Evolutionary conservation across 2,888 invertebrate species (phyloP).

Genomic region (Liodrosophila aerea): DNA sequence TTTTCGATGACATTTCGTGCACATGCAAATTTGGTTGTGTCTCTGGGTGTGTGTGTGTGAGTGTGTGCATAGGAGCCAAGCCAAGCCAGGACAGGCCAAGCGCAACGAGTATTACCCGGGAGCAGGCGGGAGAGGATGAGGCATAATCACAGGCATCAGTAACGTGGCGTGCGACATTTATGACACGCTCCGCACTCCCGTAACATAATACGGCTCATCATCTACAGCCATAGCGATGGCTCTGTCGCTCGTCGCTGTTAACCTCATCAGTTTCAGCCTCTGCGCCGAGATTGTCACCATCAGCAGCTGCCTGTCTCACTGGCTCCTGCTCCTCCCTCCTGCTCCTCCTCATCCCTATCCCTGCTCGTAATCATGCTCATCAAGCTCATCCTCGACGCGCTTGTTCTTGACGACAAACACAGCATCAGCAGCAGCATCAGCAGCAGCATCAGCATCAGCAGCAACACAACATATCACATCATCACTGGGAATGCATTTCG

Average conservation of each 20-base stretch:
- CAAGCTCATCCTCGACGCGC: constrained; percentile 46
- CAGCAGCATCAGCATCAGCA: constrained; percentile 24
- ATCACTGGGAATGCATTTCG: constrained; percentile 77
- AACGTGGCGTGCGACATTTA: constrained; percentile 76
- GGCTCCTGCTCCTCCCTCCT: not conserved
- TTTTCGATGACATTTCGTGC: constrained; percentile 73
- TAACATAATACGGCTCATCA: constrained; percentile 76
- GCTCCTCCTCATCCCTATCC: not conserved
- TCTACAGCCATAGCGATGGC: constrained; percentile 35
- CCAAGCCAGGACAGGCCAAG: constrained; percentile 30
- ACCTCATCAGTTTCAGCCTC: constrained; percentile 73
- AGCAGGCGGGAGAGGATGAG: not conserved
- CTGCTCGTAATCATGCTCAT: constrained; percentile 57
- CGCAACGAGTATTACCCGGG: constrained; percentile 41
- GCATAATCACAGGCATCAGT: constrained; percentile 74
- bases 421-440: constrained; percentile 20
- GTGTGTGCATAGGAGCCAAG: no score
- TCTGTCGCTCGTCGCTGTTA: constrained; percentile 44
- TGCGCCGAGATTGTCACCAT: constrained; percentile 62
- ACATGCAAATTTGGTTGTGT: constrained; percentile 62
- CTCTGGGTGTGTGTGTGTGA: constrained; percentile 6
- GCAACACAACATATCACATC: constrained; percentile 69
- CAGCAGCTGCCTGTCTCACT: constrained; percentile 29
- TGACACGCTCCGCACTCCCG: constrained; percentile 64
- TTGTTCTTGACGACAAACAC: constrained; percentile 32